Evolutionary conservation across 2,888 invertebrate genomes (phyloP).

Genomic region (Andricus curvator): DNA sequence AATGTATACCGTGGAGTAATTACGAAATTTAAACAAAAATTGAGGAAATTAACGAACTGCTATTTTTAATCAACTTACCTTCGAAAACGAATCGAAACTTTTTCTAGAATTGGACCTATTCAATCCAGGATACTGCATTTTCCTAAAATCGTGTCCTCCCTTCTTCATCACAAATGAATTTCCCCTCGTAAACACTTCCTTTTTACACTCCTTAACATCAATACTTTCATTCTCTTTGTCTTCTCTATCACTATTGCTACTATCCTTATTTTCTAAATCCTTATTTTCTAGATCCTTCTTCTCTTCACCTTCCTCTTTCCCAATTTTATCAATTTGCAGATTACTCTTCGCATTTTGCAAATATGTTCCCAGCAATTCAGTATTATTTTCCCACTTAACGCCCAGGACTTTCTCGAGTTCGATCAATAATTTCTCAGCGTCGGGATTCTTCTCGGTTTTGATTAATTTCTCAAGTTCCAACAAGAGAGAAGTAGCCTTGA

Average conservation of each 20-base stretch:
- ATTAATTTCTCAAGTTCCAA: slow-evolving; percentile 71
- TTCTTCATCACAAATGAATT: slow-evolving; percentile 37
- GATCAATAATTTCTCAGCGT: slow-evolving; percentile 67
- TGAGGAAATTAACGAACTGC: neutral
- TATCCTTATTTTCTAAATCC: slow-evolving; percentile 34
- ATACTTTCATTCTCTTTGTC: slow-evolving; percentile 35
- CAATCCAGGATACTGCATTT: slow-evolving; percentile 34
- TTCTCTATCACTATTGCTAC: slow-evolving; percentile 42
- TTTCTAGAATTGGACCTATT: slow-evolving; percentile 45
- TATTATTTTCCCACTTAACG: slow-evolving; percentile 66
- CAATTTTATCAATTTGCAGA: slow-evolving; percentile 44
- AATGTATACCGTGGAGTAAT: neutral
- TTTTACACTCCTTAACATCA: slow-evolving; percentile 9
- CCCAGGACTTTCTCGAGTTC: slow-evolving; percentile 71
- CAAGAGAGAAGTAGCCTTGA: slow-evolving; percentile 64
- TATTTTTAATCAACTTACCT: slow-evolving; percentile 46
- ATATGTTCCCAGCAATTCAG: slow-evolving; percentile 66
- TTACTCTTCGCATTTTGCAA: slow-evolving; percentile 56
- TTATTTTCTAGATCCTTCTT: slow-evolving; percentile 38
- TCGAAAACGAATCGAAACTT: slow-evolving; percentile 47
- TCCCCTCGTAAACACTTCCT: slow-evolving; percentile 43
- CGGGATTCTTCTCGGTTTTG: slow-evolving; percentile 66
- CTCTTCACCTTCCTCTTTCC: slow-evolving; percentile 41
- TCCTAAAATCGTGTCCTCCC: slow-evolving; percentile 39
- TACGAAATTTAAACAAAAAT: neutral